These are phyloP conservation scores for Rotaria socialis DNA, from an alignment of 2,888 invertebrate species.

Conservation along the genomic window DNA sequence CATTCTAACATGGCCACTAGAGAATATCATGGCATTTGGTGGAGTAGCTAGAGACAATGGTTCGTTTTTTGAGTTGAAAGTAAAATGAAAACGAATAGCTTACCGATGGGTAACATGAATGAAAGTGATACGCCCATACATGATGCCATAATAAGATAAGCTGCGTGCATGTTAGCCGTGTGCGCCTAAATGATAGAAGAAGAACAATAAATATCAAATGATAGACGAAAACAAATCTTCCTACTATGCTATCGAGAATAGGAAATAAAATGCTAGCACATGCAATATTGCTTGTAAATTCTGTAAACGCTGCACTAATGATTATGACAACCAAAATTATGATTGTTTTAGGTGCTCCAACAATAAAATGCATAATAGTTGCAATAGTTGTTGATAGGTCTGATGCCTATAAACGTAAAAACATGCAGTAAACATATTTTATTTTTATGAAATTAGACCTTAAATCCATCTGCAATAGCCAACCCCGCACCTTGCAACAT, in stretches of 20 bases:
- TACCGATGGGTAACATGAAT: too few species aligned
- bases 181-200: background rate
- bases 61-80: too few species aligned
- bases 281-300: slow-evolving; percentile 20
- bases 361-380: background rate
- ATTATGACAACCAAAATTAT: background rate
- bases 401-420: background rate
- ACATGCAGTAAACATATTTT: background rate
- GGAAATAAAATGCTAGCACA: slow-evolving; percentile 13
- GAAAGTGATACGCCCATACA: background rate
- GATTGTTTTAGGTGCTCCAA: background rate
- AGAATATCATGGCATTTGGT: slow-evolving; percentile 32
- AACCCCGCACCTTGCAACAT: slow-evolving; percentile 18
- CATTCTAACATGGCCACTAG: background rate
- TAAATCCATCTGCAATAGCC: slow-evolving; percentile 27
- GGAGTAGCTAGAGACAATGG: background rate
- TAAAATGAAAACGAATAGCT: background rate
- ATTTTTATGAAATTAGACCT: background rate
- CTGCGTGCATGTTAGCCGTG: background rate
- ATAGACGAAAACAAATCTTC: background rate
- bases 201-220: background rate
- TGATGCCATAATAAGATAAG: background rate
- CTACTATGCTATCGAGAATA: background rate
- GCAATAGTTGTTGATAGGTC: background rate
- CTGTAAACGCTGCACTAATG: background rate